Conservation (phyloP, 1,140 invertebrate species). For the Drosophila pectinifera region DNA sequence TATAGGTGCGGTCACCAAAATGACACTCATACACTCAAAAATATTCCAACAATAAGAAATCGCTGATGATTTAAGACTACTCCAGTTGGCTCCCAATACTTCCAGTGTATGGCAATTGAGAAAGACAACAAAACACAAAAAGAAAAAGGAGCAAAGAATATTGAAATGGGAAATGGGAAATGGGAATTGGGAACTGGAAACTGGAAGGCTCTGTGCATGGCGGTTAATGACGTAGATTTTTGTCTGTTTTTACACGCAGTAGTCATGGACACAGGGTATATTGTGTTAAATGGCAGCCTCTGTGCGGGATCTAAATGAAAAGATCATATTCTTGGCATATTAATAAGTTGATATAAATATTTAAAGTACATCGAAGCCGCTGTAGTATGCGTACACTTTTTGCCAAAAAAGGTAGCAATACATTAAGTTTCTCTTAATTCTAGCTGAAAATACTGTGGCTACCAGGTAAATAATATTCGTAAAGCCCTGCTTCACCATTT, state of each 20-base stretch:
- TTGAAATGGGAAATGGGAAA: neutral
- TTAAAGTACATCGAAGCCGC: too few species aligned
- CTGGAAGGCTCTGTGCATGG: neutral
- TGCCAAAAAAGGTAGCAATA: too few species aligned
- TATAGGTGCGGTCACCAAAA: constrained; percentile 9
- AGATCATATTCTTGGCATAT: neutral
- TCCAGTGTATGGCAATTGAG: too few species aligned
- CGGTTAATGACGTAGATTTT: constrained; percentile 14
- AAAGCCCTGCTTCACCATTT: neutral
- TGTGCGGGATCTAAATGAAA: neutral
- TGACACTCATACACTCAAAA: neutral
- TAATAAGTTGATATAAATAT: neutral
- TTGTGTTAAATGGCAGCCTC: neutral
- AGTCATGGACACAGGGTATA: constrained; percentile 4
- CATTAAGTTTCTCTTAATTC: too few species aligned
- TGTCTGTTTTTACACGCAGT: neutral
- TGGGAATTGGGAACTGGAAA: too few species aligned
- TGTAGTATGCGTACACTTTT: too few species aligned
- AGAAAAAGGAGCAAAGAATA: neutral
- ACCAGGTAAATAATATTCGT: neutral
- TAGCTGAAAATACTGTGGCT: neutral
- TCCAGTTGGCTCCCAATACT: too few species aligned
- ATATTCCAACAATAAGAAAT: neutral
- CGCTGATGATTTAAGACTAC: neutral
- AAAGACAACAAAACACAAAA: neutral